phyloP scores from a whole-genome alignment of 2,888 invertebrate species.

The Synanthedon myopaeformis region DNA sequence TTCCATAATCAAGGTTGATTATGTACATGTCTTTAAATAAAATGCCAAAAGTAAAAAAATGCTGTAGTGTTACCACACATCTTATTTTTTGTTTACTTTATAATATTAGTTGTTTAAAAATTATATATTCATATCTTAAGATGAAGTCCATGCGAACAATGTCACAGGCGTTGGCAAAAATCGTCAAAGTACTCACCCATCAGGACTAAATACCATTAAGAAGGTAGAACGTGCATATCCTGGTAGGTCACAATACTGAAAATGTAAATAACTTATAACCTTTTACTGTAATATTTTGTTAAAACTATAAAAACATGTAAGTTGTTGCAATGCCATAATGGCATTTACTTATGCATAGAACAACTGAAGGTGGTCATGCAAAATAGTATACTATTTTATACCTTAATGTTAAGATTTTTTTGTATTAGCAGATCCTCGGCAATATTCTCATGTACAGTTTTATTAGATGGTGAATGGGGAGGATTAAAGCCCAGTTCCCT shows the following conservation, averaged over 20 bases:
- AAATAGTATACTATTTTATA: conserved; percentile 27
- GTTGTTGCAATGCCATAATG: no score
- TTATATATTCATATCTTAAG: no score
- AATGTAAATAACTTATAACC: conserved; percentile 10
- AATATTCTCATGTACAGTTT: conserved; percentile 68
- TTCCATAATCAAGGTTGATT: no score
- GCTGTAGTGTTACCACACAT: no score
- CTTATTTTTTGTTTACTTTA: no score
- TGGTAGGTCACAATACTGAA: conserved; percentile 78
- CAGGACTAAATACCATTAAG: conserved; percentile 89
- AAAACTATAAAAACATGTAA: no score
- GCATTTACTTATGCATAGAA: background rate
- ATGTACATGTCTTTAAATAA: no score
- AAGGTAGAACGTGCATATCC: conserved; percentile 84
- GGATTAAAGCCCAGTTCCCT: conserved; percentile 54
- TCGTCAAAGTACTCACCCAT: conserved; percentile 72
- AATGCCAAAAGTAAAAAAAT: no score
- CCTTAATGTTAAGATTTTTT: conserved; percentile 73
- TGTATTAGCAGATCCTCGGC: conserved; percentile 76
- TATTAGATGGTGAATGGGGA: conserved; percentile 45
- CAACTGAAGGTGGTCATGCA: background rate
- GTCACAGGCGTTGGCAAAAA: no score
- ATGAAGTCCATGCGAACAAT: no score
- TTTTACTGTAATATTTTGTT: no score
- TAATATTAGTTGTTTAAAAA: no score